These are phyloP conservation scores for Liodrosophila aerea DNA, from an alignment of 2,888 invertebrate genomes.

Conservation along the genomic window DNA sequence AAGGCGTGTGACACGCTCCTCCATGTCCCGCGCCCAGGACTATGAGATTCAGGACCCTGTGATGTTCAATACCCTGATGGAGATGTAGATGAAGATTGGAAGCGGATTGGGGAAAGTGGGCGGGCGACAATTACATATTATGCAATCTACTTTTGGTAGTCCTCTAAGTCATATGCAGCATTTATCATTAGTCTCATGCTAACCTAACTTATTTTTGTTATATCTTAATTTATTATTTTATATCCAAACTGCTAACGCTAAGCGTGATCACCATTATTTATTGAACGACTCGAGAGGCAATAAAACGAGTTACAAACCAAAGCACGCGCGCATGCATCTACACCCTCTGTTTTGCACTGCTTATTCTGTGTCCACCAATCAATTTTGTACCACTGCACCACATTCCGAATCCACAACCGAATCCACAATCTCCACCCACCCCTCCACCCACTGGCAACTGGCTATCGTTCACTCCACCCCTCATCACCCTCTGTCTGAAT, in stretches of 20 bases:
- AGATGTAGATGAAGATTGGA: slow-evolving; percentile 38
- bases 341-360: slow-evolving; percentile 55
- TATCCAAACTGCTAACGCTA: too few relatives aligned
- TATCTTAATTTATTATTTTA: slow-evolving; percentile 35
- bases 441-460: too few relatives aligned
- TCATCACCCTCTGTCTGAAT: slow-evolving; percentile 6
- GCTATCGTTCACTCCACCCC: slow-evolving; percentile 8
- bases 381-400: slow-evolving; percentile 13
- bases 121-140: slow-evolving; percentile 13
- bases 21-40: slow-evolving; percentile 54
- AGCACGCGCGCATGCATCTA: slow-evolving; percentile 61
- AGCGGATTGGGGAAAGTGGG: neutral
- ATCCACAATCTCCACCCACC: slow-evolving; percentile 15
- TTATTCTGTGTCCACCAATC: slow-evolving; percentile 29
- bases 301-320: slow-evolving; percentile 50
- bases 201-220: slow-evolving; percentile 67
- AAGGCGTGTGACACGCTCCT: slow-evolving; percentile 17
- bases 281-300: slow-evolving; percentile 39
- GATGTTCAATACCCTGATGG: slow-evolving; percentile 73
- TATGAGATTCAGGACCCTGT: slow-evolving; percentile 75
- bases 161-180: slow-evolving; percentile 76
- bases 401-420: neutral
- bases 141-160: slow-evolving; percentile 50
- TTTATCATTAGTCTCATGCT: slow-evolving; percentile 45
- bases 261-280: slow-evolving; percentile 6